Conservation (phyloP, 1,140 invertebrate species). For the Penaeus vannamei region DNA sequence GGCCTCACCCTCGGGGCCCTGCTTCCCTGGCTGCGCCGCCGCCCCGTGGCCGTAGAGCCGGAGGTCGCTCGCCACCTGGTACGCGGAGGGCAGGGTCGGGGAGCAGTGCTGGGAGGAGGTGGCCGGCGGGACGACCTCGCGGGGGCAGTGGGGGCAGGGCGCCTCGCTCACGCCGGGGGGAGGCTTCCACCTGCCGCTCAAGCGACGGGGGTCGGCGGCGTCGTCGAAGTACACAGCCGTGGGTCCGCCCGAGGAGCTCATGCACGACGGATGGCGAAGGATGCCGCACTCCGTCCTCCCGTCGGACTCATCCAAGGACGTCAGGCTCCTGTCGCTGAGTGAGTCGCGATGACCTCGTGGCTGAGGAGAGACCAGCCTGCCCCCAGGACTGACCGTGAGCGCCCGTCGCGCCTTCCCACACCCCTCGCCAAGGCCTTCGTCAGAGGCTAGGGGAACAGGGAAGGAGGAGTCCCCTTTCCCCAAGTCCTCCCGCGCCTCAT, state of each 20-base stretch:
- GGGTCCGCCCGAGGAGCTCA: not conserved
- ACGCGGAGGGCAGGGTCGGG: no score
- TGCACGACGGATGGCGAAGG: not conserved
- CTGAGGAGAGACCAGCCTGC: not conserved
- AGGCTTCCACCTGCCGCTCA: not conserved
- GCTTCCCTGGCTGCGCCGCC: no score
- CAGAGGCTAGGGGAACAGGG: no score
- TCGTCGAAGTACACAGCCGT: constrained; percentile 38
- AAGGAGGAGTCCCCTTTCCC: no score
- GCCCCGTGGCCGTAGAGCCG: not conserved
- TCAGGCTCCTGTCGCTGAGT: not conserved
- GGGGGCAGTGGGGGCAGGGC: not conserved
- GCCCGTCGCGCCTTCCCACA: no score
- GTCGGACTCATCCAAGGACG: not conserved
- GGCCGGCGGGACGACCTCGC: no score
- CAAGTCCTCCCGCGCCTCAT: no score
- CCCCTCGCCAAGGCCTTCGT: no score
- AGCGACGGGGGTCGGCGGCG: not conserved
- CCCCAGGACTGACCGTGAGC: not conserved
- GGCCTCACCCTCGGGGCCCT: not conserved
- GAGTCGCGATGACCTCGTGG: not conserved
- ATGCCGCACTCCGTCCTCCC: not conserved
- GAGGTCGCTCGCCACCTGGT: not conserved
- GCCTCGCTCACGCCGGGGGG: not conserved
- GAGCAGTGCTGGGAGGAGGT: no score